phyloP scores from a whole-genome alignment of 2,888 invertebrate genomes.

The Troilus luridus region DNA sequence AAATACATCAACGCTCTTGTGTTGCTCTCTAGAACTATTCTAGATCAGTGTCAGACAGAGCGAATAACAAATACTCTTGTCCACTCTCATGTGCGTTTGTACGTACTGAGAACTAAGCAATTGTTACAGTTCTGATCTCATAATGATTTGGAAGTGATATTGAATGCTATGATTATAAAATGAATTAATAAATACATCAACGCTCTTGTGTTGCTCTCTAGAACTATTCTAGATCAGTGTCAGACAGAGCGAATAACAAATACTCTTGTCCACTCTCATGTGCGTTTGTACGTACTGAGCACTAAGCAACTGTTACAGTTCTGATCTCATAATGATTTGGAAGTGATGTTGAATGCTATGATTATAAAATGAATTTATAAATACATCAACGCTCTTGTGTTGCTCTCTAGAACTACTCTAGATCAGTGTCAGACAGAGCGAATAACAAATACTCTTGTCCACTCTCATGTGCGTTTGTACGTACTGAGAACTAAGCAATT shows the following conservation, averaged over 20 bases:
- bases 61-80: neutral
- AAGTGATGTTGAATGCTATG: neutral
- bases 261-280: conserved; percentile 23
- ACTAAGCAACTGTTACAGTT: neutral
- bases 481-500: too few species aligned
- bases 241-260: neutral
- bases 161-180: neutral
- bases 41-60: conserved; percentile 37
- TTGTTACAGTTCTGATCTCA: neutral
- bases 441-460: too few species aligned
- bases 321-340: neutral
- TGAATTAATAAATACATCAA: neutral
- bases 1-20: neutral
- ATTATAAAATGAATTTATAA: too few species aligned
- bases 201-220: conserved; percentile 42
- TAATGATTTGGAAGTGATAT: neutral
- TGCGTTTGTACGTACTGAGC: neutral
- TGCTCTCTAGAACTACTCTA: too few species aligned
- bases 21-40: neutral
- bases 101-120: conserved; percentile 15
- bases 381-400: too few species aligned
- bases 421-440: too few species aligned
- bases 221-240: neutral
- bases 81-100: neutral
- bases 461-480: too few species aligned